Conservation (phyloP, 2,888 invertebrate genomes). For the Ophioninae sp. region DNA sequence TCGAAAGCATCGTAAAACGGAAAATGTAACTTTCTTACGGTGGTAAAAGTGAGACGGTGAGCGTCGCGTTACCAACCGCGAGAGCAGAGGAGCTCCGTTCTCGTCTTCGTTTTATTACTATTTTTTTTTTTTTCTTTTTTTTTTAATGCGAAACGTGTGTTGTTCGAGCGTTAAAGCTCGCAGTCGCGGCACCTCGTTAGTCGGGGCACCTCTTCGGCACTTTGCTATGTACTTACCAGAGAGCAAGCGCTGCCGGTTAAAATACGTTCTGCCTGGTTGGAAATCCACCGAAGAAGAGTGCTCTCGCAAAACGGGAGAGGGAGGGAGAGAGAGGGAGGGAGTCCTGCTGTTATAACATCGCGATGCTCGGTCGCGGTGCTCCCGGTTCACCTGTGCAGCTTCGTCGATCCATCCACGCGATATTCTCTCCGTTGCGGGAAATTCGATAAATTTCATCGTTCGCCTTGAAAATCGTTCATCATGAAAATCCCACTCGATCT, state of each 20-base stretch:
- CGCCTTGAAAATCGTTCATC: not conserved
- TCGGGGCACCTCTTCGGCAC: conserved; percentile 59
- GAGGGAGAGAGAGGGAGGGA: not conserved
- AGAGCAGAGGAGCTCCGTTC: not conserved
- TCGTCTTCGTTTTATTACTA: too few relatives aligned
- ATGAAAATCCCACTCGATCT: not conserved
- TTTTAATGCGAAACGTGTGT: conserved; percentile 46
- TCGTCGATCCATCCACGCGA: not conserved
- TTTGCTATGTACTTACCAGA: conserved; percentile 53
- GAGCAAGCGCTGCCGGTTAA: conserved; percentile 51
- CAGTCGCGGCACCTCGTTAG: conserved; percentile 69
- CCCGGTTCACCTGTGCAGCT: conserved; percentile 30
- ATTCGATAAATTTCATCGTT: conserved; percentile 17
- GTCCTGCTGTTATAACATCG: conserved; percentile 32
- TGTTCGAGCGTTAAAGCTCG: conserved; percentile 51
- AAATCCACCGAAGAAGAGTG: conserved; percentile 49
- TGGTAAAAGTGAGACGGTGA: not conserved
- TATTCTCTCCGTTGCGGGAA: not conserved
- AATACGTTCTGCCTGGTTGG: conserved; percentile 69
- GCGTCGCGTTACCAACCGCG: conserved; percentile 15
- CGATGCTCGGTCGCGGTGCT: conserved; percentile 21
- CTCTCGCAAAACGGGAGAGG: conserved; percentile 1
- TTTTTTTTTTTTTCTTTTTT: conserved; percentile 6
- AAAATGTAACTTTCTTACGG: conserved; percentile 39
- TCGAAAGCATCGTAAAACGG: conserved; percentile 52